Evolutionary conservation across 2,888 invertebrate genomes (phyloP), one percentile per base, ranked within the genome.

Genomic region (Tethea ocularis): DNA sequence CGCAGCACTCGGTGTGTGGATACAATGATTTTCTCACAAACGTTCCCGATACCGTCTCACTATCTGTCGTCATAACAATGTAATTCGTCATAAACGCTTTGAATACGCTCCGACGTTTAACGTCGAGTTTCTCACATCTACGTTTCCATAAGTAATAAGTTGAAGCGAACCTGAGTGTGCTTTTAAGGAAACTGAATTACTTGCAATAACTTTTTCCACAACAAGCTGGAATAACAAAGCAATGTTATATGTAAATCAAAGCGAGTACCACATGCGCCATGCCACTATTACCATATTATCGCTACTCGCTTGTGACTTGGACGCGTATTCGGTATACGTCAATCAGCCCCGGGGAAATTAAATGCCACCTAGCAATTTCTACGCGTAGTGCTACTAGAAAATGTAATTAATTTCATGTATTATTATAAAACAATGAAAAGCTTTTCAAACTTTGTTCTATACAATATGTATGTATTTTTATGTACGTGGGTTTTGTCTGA

Each of bases 281-380:
- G 17, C 26, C 24, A 13, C 26, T 29, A n/a, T 17, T 53, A 53
- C 26, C 63, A 64, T 64, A 61, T 61, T 63, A 66, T 67, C 68
- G 71, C 71, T 67, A 66, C 26, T 53, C 66, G 71, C 74, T 70
- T 59, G 61, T 74, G 61, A 62, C 68, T 77, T 74, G 61, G 65
- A 55, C 66, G 62, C 60, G 57, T 66, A 61, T 66, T 60, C 71
- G 66, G 66, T 67, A 64, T 71, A 68, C 72, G 71, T 71, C 75
- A 74, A 80, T 80, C 73, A 75, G 80, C 87, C 83, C 86, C 67
- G 68, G 88, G 88, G 86, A 89, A 89, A 88, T 88, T 83, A 86
- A 80, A 77, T 77, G 78, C 78, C 82, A 80, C 79, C 83, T 77
- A 79, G 78, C 80, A 79, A 80, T 84, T 82, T 72, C 79, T 78